Evolutionary conservation across 2,797 vertebrate species (phyloP).

Genomic region (Muraenolepis orangiensis): DNA sequence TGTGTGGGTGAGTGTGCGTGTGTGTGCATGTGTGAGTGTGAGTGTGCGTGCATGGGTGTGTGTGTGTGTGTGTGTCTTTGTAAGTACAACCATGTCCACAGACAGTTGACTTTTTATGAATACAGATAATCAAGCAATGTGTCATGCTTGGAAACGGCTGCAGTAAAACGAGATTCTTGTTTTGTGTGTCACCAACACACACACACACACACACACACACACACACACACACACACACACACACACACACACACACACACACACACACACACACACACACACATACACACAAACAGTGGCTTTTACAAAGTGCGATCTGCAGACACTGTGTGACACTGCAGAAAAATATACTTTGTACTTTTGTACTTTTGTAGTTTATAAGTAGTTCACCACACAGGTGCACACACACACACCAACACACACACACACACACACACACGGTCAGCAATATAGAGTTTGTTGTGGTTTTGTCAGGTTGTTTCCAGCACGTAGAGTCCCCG

Average conservation of each 20-base stretch:
- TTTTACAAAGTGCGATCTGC: neutral
- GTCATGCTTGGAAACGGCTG: neutral
- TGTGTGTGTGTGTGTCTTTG: neutral
- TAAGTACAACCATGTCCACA: neutral
- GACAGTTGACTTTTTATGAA: neutral
- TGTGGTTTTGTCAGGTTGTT: too few relatives aligned
- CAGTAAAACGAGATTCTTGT: neutral
- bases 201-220: slow-evolving; percentile 13
- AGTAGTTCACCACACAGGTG: neutral
- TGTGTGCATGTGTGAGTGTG: too few relatives aligned
- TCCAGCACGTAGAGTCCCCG: too few relatives aligned
- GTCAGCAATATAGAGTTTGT: too few relatives aligned
- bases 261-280: too few relatives aligned
- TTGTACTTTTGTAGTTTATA: too few relatives aligned
- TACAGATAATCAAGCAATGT: neutral
- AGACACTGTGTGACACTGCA: neutral
- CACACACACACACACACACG: neutral
- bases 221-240: too few relatives aligned
- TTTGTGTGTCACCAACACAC: neutral
- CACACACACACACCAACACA: neutral
- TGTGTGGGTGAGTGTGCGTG: neutral
- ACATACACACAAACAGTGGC: neutral
- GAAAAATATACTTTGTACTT: neutral
- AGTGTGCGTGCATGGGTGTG: too few relatives aligned
- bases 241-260: too few relatives aligned